Evolutionary conservation across 2,113 vertebrate genomes (phyloP).

Genomic region (Chaenocephalus aceratus): DNA sequence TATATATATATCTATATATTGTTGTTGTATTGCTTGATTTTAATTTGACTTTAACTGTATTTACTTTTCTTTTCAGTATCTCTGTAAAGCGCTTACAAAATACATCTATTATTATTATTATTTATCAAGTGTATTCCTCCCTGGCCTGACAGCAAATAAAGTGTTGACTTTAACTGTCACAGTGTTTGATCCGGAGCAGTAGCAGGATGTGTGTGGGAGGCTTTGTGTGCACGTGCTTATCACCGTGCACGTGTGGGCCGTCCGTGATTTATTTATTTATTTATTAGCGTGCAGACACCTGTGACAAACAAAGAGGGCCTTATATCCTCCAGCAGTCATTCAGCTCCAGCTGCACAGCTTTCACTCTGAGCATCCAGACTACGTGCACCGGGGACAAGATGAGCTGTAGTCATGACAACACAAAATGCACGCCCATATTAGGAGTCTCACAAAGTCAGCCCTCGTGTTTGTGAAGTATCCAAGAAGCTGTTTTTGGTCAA

Average conservation of each 20-base stretch:
- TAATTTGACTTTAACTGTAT: too few relatives aligned
- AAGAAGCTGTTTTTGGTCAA: too few relatives aligned
- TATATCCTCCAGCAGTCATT: slow-evolving; percentile 64
- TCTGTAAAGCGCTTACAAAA: too few relatives aligned
- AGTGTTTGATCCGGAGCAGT: too few relatives aligned
- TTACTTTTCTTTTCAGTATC: too few relatives aligned
- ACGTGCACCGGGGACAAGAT: slow-evolving; percentile 18
- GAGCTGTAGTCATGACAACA: slow-evolving; percentile 47
- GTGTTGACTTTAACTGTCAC: too few relatives aligned
- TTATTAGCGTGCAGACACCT: slow-evolving; percentile 73
- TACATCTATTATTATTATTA: too few relatives aligned
- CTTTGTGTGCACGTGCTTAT: slow-evolving; percentile 22
- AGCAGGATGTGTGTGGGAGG: neutral
- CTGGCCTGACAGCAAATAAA: too few relatives aligned
- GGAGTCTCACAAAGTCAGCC: neutral
- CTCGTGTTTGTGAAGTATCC: neutral
- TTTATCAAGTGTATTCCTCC: neutral
- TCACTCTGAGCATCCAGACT: slow-evolving; percentile 32
- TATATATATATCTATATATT: too few relatives aligned
- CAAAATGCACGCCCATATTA: neutral
- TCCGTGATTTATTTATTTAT: neutral
- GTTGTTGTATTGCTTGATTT: too few relatives aligned
- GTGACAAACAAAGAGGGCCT: slow-evolving; percentile 84
- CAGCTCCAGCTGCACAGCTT: slow-evolving; percentile 74
- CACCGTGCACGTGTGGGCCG: neutral